phyloP scores from a whole-genome alignment of 1,140 invertebrate species.

The Drosophila serrata region DNA sequence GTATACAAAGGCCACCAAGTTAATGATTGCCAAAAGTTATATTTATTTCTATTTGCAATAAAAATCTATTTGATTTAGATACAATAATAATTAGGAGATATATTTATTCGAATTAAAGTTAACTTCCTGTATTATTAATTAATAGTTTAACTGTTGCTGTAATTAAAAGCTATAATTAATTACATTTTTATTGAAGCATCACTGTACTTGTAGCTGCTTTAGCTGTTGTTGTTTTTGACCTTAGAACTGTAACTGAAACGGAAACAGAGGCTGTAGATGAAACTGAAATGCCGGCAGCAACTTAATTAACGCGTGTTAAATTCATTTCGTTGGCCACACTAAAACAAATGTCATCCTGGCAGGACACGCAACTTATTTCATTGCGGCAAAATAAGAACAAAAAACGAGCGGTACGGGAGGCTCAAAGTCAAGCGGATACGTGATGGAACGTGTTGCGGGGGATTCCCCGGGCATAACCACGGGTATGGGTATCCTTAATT shows the following conservation, averaged over 20 bases:
- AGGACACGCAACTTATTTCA: constrained; percentile 49
- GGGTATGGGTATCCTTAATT: background rate
- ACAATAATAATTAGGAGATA: too few relatives aligned
- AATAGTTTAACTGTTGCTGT: too few relatives aligned
- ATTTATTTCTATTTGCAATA: too few relatives aligned
- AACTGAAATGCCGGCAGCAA: constrained; percentile 42
- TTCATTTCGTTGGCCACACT: constrained; percentile 60
- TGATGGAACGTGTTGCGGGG: constrained; percentile 33
- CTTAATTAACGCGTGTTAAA: constrained; percentile 76
- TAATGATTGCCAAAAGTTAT: too few relatives aligned
- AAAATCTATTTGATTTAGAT: too few relatives aligned
- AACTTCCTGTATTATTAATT: too few relatives aligned
- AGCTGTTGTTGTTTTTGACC: constrained; percentile 1
- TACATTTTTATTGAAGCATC: too few relatives aligned
- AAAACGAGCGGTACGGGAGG: background rate
- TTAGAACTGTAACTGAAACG: constrained; percentile 3
- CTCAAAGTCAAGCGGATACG: constrained; percentile 51
- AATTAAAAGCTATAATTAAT: too few relatives aligned
- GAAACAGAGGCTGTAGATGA: constrained; percentile 1
- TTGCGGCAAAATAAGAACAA: constrained; percentile 13
- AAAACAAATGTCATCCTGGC: constrained; percentile 49
- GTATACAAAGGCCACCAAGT: too few relatives aligned
- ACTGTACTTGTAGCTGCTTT: constrained; percentile 1
- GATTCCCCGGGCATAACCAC: background rate
- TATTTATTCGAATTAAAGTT: too few relatives aligned